Percentiles rank a stretch among this genome's conserved stretches.
phyloP scores from a whole-genome alignment of 30 jellyfish, hydroid and myxozoan species.

The Aurelia sp. region DNA sequence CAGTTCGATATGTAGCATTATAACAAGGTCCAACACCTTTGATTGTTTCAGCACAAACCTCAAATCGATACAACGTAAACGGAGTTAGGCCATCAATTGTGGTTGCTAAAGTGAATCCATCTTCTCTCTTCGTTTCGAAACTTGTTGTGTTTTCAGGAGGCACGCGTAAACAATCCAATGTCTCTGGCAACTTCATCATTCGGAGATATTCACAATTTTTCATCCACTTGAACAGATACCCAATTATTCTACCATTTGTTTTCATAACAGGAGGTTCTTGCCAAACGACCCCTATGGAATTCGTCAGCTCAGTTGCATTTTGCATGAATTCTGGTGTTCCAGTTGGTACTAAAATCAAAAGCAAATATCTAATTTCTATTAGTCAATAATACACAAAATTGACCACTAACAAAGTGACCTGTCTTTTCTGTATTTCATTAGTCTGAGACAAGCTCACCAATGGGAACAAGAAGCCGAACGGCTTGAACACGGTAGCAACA shows the following conservation, averaged over 20 bases:
- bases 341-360: constrained; percentile 19
- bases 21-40: constrained; percentile 48
- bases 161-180: constrained; percentile 38
- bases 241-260: constrained; percentile 8
- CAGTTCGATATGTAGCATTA: constrained; percentile 16
- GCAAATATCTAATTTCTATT: background rate
- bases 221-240: constrained; percentile 30
- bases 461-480: too few relatives aligned
- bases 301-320: background rate
- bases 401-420: too few relatives aligned
- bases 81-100: constrained; percentile 21
- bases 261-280: constrained; percentile 26
- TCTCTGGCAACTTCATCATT: background rate
- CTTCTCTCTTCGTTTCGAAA: background rate
- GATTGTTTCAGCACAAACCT: constrained; percentile 44
- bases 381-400: too few relatives aligned
- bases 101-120: background rate
- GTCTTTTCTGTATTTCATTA: background rate
- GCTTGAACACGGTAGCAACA: too few relatives aligned
- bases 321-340: constrained; percentile 27
- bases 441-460: too few relatives aligned
- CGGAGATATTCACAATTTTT: constrained; percentile 27
- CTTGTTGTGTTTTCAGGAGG: constrained; percentile 3
- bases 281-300: constrained; percentile 28
- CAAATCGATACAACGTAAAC: constrained; percentile 18